A percentile compares a stretch with the other conserved stretches of the same genome.
Conservation (phyloP, 2,888 invertebrate species). For the Agonopterix alstromeriana region DNA sequence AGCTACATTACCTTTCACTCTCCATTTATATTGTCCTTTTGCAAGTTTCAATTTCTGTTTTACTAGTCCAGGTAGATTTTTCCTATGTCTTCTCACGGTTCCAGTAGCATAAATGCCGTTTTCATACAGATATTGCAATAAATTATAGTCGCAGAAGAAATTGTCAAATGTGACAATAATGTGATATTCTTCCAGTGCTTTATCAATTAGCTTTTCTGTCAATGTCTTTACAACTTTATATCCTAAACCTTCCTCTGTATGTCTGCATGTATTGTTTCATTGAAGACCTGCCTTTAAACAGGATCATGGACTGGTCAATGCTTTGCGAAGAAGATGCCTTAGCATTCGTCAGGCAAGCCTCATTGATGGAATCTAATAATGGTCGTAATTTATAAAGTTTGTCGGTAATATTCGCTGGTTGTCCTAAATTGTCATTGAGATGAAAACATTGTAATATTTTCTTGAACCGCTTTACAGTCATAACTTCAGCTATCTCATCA, state of each 20-base stretch:
- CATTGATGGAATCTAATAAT: not conserved
- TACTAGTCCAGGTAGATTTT: not conserved
- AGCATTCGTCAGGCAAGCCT: not conserved
- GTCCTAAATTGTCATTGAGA: not conserved
- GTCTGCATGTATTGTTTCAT: not conserved
- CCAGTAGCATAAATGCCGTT: not conserved
- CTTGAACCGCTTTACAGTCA: not conserved
- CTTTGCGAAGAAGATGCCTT: not conserved
- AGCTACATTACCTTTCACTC: not conserved
- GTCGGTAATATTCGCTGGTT: not conserved
- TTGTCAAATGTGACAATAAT: not conserved
- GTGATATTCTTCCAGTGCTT: not conserved
- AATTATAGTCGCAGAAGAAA: not conserved
- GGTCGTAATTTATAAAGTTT: not conserved
- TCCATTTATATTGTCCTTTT: not conserved
- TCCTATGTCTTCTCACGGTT: not conserved
- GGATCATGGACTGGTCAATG: not conserved
- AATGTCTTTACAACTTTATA: not conserved
- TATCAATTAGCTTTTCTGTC: slow-evolving; percentile 1
- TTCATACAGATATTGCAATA: not conserved
- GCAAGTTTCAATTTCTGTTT: not conserved
- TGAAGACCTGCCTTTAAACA: not conserved
- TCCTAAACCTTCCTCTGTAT: not conserved
- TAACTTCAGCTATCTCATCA: not conserved
- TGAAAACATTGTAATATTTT: not conserved